A percentile compares a stretch with the other conserved stretches of the same genome.
Conservation (phyloP, 64 coral and sea anemone genomes). For the Montipora sp. region DNA sequence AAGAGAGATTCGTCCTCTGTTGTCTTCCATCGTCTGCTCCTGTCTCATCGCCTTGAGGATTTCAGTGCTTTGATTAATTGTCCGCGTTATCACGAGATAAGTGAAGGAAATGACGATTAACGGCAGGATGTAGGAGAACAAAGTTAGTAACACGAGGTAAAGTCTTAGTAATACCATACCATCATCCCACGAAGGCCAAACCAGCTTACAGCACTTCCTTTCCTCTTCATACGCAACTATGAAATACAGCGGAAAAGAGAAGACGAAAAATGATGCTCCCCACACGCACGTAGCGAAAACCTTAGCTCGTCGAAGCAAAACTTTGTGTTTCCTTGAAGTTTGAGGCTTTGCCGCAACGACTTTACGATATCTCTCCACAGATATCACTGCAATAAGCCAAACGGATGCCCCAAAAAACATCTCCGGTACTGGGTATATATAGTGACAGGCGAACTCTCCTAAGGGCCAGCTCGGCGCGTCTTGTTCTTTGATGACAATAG, state of each 20-base stretch:
- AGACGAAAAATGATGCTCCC: conserved; percentile 36
- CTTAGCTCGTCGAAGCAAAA: background rate
- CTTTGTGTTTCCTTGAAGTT: background rate
- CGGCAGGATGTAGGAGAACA: conserved; percentile 56
- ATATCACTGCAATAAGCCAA: conserved; percentile 56
- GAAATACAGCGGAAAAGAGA: conserved; percentile 61
- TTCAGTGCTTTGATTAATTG: conserved; percentile 4
- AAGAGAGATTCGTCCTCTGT: background rate
- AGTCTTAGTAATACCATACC: background rate
- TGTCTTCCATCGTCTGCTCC: background rate
- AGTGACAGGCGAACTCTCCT: conserved; percentile 48
- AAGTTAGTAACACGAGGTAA: background rate
- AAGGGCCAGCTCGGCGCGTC: conserved; percentile 46
- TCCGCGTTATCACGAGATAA: conserved; percentile 49
- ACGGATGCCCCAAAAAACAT: conserved; percentile 57
- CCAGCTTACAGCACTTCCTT: background rate
- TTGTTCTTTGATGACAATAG: conserved; percentile 39
- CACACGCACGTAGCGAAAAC: conserved; percentile 28
- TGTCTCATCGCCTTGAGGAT: background rate
- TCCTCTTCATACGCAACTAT: conserved; percentile 17
- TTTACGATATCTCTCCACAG: conserved; percentile 49
- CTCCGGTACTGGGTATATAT: conserved; percentile 55
- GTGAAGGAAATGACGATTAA: conserved; percentile 54
- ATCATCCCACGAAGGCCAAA: background rate
- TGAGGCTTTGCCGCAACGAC: background rate